These are phyloP conservation scores for Sinocyclocheilus anophthalmus DNA, from an alignment of 2,113 vertebrate species.

Conservation along the genomic window DNA sequence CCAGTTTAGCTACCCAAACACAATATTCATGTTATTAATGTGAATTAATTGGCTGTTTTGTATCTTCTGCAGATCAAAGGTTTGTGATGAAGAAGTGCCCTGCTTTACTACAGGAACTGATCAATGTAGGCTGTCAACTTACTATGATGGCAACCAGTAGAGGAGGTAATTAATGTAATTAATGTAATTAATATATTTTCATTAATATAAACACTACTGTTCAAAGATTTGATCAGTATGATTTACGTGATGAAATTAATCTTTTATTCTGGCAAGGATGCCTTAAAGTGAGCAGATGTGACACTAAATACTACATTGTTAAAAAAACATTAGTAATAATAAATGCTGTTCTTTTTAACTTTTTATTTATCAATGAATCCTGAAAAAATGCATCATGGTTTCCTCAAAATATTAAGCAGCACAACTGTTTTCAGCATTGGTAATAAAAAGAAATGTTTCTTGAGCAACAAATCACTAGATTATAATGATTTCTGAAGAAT, in stretches of 20 bases:
- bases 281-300: neutral
- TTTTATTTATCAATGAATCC: no score
- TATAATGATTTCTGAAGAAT: no score
- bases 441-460: no score
- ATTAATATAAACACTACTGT: neutral
- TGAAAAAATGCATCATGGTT: no score
- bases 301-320: no score
- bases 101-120: conserved; percentile 96
- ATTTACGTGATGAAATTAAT: neutral
- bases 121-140: conserved; percentile 97
- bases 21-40: neutral
- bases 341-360: no score
- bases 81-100: conserved; percentile 96
- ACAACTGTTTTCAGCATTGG: no score
- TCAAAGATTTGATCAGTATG: neutral
- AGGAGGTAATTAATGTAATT: conserved; percentile 79
- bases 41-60: neutral
- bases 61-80: conserved; percentile 85
- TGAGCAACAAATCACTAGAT: no score
- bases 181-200: no score
- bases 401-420: no score
- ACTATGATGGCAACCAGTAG: conserved; percentile 98
- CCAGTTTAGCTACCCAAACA: neutral
- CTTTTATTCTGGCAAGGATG: neutral
- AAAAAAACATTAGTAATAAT: no score